A percentile compares a stretch with the other conserved stretches of the same genome.
Evolutionary conservation across 2,888 invertebrate species (phyloP).

Genomic region (Pelosia muscerda): DNA sequence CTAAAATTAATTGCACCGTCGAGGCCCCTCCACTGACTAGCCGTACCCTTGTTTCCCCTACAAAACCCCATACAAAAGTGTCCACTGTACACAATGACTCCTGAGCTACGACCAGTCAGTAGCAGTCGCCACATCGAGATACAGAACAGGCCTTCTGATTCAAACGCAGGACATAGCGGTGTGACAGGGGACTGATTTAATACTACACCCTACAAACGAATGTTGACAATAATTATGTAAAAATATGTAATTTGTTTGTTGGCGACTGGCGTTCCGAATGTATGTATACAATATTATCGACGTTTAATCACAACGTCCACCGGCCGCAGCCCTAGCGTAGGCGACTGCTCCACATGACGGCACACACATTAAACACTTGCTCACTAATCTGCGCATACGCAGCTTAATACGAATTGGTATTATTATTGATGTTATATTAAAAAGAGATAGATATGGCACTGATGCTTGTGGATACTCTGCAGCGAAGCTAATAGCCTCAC

Average conservation of each 20-base stretch:
- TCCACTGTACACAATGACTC: conserved; percentile 41
- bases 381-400: background rate
- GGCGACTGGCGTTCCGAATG: conserved; percentile 43
- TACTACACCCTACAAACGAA: conserved; percentile 40
- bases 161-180: conserved; percentile 18
- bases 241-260: conserved; percentile 38
- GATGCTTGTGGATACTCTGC: too few relatives aligned
- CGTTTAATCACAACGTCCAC: conserved; percentile 25
- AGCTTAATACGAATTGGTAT: too few relatives aligned
- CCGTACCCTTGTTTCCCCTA: conserved; percentile 41
- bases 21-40: conserved; percentile 20
- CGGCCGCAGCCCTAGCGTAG: background rate
- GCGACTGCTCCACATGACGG: background rate
- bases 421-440: background rate
- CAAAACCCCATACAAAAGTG: conserved; percentile 55
- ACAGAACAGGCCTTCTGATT: background rate
- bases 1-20: conserved; percentile 4
- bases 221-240: conserved; percentile 43
- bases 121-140: conserved; percentile 21
- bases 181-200: conserved; percentile 38
- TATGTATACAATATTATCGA: conserved; percentile 44
- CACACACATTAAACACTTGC: background rate
- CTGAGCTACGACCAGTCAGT: conserved; percentile 28
- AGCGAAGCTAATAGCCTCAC: background rate
- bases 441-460: background rate